Conservation (phyloP, 2,797 vertebrate species). For the Eulemur rubriventer region DNA sequence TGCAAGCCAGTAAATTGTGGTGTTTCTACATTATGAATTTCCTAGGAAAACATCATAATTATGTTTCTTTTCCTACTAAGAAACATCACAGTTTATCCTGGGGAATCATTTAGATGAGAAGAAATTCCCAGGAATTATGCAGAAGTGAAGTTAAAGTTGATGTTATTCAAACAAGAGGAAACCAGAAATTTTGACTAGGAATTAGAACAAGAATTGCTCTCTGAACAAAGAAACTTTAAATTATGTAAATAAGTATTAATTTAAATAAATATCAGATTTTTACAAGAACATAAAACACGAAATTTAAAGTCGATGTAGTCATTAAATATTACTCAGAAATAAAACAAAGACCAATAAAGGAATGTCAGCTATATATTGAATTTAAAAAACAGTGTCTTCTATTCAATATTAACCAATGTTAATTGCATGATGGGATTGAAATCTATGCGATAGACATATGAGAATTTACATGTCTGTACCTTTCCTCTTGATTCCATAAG, state of each 20-base stretch:
- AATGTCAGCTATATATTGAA: not conserved
- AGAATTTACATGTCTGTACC: not conserved
- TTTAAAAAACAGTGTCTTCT: conserved; percentile 16
- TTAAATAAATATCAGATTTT: conserved; percentile 44
- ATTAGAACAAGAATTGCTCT: conserved; percentile 68
- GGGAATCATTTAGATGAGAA: conserved; percentile 81
- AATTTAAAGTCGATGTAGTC: conserved; percentile 16
- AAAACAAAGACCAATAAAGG: conserved; percentile 40
- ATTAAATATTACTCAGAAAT: conserved; percentile 38
- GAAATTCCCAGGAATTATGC: conserved; percentile 77
- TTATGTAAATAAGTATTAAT: conserved; percentile 25
- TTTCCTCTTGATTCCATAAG: not conserved
- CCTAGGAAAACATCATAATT: conserved; percentile 84
- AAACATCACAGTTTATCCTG: conserved; percentile 76
- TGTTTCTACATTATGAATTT: conserved; percentile 82
- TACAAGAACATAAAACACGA: not conserved
- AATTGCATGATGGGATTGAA: conserved; percentile 21
- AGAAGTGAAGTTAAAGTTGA: conserved; percentile 67
- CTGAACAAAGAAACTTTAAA: conserved; percentile 47
- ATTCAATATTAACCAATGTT: not conserved
- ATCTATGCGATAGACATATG: conserved; percentile 17
- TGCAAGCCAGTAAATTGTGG: conserved; percentile 82
- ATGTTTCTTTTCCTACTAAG: conserved; percentile 79
- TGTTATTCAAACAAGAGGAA: conserved; percentile 78
- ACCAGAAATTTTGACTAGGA: conserved; percentile 71